Evolutionary conservation across 2,888 invertebrate genomes (phyloP).

Genomic region (Tryphoninae sp.): DNA sequence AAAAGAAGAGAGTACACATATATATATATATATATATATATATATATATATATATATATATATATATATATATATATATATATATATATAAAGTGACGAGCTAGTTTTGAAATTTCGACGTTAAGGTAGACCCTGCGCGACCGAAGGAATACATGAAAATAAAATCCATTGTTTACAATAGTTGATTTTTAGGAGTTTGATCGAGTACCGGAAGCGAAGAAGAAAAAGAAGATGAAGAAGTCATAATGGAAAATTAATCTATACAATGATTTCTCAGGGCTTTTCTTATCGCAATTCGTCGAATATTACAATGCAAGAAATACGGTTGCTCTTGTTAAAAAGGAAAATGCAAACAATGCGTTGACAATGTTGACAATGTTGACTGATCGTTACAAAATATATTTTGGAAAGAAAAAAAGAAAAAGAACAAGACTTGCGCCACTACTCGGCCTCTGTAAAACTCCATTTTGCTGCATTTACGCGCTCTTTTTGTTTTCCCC

Average conservation of each 20-base stretch:
- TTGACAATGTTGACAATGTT: background rate
- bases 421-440: constrained; percentile 32
- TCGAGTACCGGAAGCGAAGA: background rate
- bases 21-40: no score
- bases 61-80: background rate
- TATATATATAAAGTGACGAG: background rate
- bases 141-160: background rate
- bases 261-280: background rate
- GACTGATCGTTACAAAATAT: background rate
- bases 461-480: constrained; percentile 59
- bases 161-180: background rate
- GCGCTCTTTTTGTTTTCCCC: background rate
- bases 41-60: no score
- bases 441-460: constrained; percentile 53
- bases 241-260: background rate
- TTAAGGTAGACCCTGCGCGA: background rate
- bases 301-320: background rate
- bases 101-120: background rate
- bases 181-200: background rate
- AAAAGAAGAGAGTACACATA: no score
- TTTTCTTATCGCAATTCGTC: no score
- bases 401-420: background rate
- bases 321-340: background rate
- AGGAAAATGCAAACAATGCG: constrained; percentile 4
- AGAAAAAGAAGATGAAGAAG: background rate